These are phyloP conservation scores for Arvicanthis niloticus DNA, from an alignment of 2,113 vertebrate genomes.

Conservation along the genomic window DNA sequence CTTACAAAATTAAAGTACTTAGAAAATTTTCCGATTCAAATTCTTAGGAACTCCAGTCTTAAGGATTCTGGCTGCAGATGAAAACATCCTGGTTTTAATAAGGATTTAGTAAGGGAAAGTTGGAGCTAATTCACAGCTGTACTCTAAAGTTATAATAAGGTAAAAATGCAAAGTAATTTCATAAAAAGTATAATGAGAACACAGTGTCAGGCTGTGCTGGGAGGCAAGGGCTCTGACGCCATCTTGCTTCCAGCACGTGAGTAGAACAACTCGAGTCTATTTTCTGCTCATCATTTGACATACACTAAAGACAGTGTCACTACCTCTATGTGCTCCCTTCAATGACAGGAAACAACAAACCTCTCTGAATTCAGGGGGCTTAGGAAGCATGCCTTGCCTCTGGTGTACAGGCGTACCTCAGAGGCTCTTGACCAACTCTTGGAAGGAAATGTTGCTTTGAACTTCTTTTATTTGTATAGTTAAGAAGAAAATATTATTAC, in stretches of 20 bases:
- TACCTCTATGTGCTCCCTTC: neutral
- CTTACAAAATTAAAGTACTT: neutral
- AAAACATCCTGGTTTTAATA: neutral
- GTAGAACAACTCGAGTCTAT: neutral
- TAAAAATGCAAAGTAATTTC: slow-evolving; percentile 39
- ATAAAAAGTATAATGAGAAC: slow-evolving; percentile 18
- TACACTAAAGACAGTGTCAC: neutral
- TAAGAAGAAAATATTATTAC: neutral
- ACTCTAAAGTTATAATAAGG: neutral
- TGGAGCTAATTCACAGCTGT: slow-evolving; percentile 2
- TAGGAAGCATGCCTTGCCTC: neutral
- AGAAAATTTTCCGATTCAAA: neutral
- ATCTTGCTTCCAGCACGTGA: neutral
- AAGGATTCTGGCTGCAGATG: neutral
- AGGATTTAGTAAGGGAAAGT: neutral
- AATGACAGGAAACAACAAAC: neutral
- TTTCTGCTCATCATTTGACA: neutral
- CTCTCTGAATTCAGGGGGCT: neutral
- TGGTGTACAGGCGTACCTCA: neutral
- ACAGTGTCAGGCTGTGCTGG: neutral
- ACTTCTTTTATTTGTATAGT: neutral
- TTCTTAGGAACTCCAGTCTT: neutral
- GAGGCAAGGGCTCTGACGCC: neutral
- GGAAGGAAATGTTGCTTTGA: neutral
- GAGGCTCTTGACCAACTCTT: neutral